A percentile compares a stretch with the other conserved stretches of the same genome.
Evolutionary conservation across 92 coral and sea anemone species (phyloP).

Genomic region (Palythoa grandiflora): DNA sequence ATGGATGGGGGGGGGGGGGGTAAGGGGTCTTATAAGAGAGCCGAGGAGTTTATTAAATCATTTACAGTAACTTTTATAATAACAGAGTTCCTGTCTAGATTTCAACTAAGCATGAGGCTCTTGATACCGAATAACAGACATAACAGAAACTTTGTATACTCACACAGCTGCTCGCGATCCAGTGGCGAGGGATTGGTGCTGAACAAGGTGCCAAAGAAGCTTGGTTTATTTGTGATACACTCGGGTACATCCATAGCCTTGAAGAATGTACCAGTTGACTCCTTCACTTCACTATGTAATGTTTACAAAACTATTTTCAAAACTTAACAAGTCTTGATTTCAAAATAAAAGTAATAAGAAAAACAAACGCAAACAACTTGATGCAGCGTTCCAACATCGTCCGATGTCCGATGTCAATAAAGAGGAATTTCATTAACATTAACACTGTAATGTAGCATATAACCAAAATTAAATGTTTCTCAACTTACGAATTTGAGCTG

Average conservation of each 20-base stretch:
- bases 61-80: too few species aligned
- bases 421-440: background rate
- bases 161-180: constrained; percentile 95
- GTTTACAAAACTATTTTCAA: background rate
- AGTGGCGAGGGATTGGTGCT: constrained; percentile 86
- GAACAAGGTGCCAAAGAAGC: constrained; percentile 92
- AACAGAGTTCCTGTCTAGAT: too few species aligned
- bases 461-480: background rate
- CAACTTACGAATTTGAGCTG: constrained; percentile 34
- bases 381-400: too few species aligned
- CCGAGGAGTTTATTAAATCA: too few species aligned
- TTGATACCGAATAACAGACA: background rate
- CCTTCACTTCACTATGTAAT: constrained; percentile 68
- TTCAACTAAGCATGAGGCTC: background rate
- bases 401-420: too few species aligned
- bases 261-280: constrained; percentile 85
- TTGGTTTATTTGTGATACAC: constrained; percentile 72
- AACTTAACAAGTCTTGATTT: background rate
- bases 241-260: constrained; percentile 92
- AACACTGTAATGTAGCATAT: background rate
- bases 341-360: too few species aligned
- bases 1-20: too few species aligned
- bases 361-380: too few species aligned
- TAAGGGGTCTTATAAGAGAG: too few species aligned
- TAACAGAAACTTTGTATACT: constrained; percentile 39